Conservation (phyloP, 2,888 invertebrate species). For the Cyrtodaria siliqua region DNA sequence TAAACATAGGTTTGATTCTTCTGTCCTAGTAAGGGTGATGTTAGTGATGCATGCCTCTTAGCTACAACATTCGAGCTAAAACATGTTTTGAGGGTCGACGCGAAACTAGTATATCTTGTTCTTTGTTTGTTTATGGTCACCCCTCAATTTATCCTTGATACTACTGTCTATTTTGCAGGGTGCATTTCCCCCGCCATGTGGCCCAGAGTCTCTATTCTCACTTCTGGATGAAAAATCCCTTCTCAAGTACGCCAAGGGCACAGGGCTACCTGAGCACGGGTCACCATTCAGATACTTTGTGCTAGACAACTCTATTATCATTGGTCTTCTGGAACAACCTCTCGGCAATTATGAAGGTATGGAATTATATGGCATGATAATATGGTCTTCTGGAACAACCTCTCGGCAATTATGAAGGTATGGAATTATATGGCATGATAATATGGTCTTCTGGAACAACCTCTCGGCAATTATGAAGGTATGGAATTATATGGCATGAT, state of each 20-base stretch:
- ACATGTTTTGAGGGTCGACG: too few species aligned
- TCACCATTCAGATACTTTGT: conserved; percentile 93
- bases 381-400: conserved; percentile 95
- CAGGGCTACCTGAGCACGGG: conserved; percentile 78
- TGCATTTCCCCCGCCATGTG: conserved; percentile 94
- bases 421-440: conserved; percentile 17
- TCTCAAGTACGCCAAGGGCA: conserved; percentile 89
- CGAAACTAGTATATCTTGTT: too few species aligned
- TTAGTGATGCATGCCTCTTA: too few species aligned
- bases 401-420: conserved; percentile 92
- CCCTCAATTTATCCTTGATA: too few species aligned
- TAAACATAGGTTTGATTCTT: too few species aligned
- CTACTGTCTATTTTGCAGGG: conserved; percentile 87
- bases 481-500: conserved; percentile 25
- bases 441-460: conserved; percentile 95
- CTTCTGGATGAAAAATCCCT: conserved; percentile 95
- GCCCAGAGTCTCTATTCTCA: conserved; percentile 94
- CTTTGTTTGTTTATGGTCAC: too few species aligned
- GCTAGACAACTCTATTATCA: conserved; percentile 94
- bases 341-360: conserved; percentile 92
- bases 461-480: conserved; percentile 93
- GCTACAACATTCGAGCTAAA: too few species aligned
- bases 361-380: conserved; percentile 19
- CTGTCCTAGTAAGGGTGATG: too few species aligned
- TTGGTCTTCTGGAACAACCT: conserved; percentile 95